Evolutionary conservation across 2,113 vertebrate genomes (phyloP), one percentile per base, ranked within the genome.

Genomic region (Coreoperca whiteheadi): DNA sequence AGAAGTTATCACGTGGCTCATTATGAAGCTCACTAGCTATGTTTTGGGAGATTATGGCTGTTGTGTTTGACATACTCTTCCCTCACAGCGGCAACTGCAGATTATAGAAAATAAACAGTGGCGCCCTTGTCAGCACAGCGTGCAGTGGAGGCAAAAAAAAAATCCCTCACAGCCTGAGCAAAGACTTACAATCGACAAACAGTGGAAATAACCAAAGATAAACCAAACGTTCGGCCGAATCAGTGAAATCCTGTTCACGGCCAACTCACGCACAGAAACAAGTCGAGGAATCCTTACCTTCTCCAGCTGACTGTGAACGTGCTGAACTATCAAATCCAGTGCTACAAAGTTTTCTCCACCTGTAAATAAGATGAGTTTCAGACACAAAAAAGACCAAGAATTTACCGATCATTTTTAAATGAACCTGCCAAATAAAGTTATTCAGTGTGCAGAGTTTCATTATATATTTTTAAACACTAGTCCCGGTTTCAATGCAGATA

Each of bases 271-370:
- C 63, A 12, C 37, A 46, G 11, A 63, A 67, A 46, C 3, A 12
- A 1, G 30, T 1, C 2, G 53, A 51, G 15, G 30, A 8, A 6
- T 50, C 8, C 87, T 84, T 88, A 98, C 97, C 97, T 97, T 98
- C 90, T 98, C 97, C 84, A 98, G 95, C 89, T 98, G 97, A 89
- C 97, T 97, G 93, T 98, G 97, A 43, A 98, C 96, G 0, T 98
- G 97, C 89, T 98, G 97, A 60, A 98, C 97, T 0, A 98, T 98
- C 78, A 98, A 86, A 75, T 97, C 97, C 92, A 98, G 87, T 0
- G 97, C 97, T 34, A 98, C 97, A 41, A 95, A 97, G 93, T 98
- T 98, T 11, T 98, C 97, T 28, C 97, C 97, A 70, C 97, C 97
- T 98, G 90, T 2, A 75, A 9, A 77, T 9, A 30, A 68, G 56